Evolutionary conservation across 2,113 vertebrate genomes (phyloP).

Genomic region (Nannospalax galili): DNA sequence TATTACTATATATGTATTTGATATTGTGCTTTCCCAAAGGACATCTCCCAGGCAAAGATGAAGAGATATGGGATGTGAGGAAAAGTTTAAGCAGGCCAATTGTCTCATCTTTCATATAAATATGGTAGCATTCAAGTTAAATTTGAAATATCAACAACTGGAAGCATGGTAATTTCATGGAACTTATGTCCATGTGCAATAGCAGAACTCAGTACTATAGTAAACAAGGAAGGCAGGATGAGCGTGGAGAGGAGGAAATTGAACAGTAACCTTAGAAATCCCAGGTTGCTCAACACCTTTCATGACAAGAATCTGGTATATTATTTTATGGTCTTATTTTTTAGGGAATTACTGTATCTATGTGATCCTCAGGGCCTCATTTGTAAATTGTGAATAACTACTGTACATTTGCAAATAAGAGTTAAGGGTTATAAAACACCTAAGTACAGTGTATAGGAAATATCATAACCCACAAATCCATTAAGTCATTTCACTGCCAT

Average conservation of each 20-base stretch:
- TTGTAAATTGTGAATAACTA: not conserved
- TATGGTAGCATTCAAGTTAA: not conserved
- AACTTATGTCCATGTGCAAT: not conserved
- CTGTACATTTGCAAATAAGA: not conserved
- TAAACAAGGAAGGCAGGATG: not conserved
- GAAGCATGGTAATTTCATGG: not conserved
- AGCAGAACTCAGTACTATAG: not conserved
- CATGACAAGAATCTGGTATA: fast-evolving
- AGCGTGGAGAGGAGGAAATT: fast-evolving
- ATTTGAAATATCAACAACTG: not conserved
- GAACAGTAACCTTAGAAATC: too few species aligned
- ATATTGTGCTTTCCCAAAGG: slow-evolving; percentile 56
- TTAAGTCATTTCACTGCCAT: too few species aligned
- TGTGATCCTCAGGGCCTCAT: not conserved
- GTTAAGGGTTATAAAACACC: not conserved
- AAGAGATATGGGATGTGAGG: not conserved
- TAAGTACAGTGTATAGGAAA: not conserved
- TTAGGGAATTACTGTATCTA: not conserved
- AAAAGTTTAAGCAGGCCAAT: not conserved
- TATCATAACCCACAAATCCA: not conserved
- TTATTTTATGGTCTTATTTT: not conserved
- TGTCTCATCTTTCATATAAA: not conserved
- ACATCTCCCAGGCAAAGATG: slow-evolving; percentile 22
- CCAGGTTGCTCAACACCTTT: not conserved
- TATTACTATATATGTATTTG: slow-evolving; percentile 54